Conservation (phyloP, 1,140 invertebrate genomes). For the Atta texana region DNA sequence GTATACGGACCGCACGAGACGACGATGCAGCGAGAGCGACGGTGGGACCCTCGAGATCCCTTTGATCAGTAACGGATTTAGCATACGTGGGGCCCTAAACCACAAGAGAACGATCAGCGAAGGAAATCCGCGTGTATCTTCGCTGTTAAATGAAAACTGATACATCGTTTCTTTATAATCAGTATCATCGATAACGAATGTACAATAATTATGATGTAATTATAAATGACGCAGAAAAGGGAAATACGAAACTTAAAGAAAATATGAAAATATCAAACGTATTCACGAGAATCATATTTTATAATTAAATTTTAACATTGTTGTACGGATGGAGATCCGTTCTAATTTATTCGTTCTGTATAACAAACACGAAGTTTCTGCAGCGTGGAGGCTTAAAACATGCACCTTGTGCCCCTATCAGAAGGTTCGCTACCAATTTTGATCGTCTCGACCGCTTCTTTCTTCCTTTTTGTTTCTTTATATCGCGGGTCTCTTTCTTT, state of each 20-base stretch:
- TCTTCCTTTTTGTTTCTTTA: constrained; percentile 10
- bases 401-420: background rate
- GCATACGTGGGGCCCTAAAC: background rate
- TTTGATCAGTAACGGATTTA: constrained; percentile 38
- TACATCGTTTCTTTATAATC: background rate
- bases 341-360: background rate
- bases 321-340: background rate
- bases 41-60: constrained; percentile 17
- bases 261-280: background rate
- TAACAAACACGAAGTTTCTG: background rate
- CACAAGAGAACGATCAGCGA: background rate
- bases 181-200: background rate
- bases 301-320: background rate
- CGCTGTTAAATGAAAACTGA: background rate
- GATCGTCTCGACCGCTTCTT: background rate
- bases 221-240: background rate
- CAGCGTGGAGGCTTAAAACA: background rate
- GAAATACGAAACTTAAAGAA: background rate
- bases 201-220: constrained; percentile 2
- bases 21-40: constrained; percentile 14
- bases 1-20: constrained; percentile 59
- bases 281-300: background rate
- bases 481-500: background rate
- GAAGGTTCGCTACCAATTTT: constrained; percentile 36
- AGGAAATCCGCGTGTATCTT: background rate